Evolutionary conservation across 2,113 vertebrate genomes (phyloP), one percentile per base, ranked within the genome.

Genomic region (Nansenia antarctica): DNA sequence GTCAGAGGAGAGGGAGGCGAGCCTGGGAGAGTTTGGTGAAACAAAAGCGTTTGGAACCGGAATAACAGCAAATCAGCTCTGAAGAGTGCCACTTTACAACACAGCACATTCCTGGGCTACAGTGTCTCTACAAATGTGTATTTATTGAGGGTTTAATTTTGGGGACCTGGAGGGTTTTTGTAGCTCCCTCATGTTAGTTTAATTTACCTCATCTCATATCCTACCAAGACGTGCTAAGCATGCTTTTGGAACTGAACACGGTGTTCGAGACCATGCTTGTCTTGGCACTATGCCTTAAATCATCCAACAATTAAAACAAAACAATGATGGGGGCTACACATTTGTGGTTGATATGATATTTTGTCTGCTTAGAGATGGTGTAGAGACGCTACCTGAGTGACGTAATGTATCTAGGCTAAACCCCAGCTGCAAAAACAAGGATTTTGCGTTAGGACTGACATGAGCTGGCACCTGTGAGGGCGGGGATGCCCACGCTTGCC

Each of bases 21-120:
- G 68, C 88, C 88, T 91, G 78, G 31, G 77, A 73, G 68, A 85
- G 62, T 86, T 83, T 78, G 54, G 64, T 77, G 69, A 85, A 81
- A 88, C 62, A 87, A 77, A 73, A 78, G 20, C 71, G 70, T 75
- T 81, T 72, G 72, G 64, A 78, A 83, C 30, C 74, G 72, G 47
- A 78, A 68, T 74, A 30, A 76, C 73, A 74, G 73, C 59, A 77
- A 3, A 61, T 67, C 52, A 80, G 63, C 24, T 58, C 34, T 52
- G 52, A 39, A 67, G n/a, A 35, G 22, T 20, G 9, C n/a, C 31
- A 31, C 29, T 52, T 39, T 9, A 30, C 53, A 59, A 5, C 7
- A 77, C 22, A 29, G 53, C 32, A 30, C 2, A 0, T 1, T 22
- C 35, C 37, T 42, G 18, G 54, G 1, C 66, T 27, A 34, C 12